Base-by-base conservation (phyloP, 2,113 vertebrate genomes). In the Gobius niger region DNA sequence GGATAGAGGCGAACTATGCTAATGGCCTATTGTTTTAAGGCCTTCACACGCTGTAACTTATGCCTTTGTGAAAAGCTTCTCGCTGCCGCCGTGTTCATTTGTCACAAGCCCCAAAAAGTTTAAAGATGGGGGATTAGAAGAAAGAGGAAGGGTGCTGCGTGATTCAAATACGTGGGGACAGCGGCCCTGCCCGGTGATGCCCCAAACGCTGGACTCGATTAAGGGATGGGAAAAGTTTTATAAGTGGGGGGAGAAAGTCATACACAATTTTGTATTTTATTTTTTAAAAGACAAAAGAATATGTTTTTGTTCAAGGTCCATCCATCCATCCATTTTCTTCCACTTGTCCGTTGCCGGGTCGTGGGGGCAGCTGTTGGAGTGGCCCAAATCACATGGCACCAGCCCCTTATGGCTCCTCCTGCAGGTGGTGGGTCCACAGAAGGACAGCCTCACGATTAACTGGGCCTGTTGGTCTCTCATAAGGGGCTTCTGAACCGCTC, bases 11-110 rank as follows among this genome's bases (percentile, higher is more conserved):
- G 12, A 63, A 71, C 65, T 83, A 88, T 87, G 91, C 82, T 85
- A 89, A 91, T 88, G 76, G 71, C 44, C 68, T 77, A 87, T 90
- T 86, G 87, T 89, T 88, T 85, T 83, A 88, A 85, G 77, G 78
- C 73, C 66, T 77, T 73, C 64, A 47, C 78, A 67, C 53, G 52
- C 69, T 7, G 78, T 84, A 87, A 87, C 73, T 90, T 84, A 87
- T 65, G 61, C 79, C 76, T 47, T 74, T 57, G 63, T 76, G 80
- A 81, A 85, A 85, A 72, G 68, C 75, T 79, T 83, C 83, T 16
- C 1, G 60, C 70, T 49, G 54, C 82, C 78, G 67, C 77, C 67
- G 76, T 69, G 70, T 86, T 80, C 73, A 88, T 89, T 87, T 88
- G 68, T 89, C 79, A 76, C 65, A 46, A 70, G 68, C 52, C 49